phyloP scores from a whole-genome alignment of 2,797 vertebrate genomes.

The Acipenser transmontanus region DNA sequence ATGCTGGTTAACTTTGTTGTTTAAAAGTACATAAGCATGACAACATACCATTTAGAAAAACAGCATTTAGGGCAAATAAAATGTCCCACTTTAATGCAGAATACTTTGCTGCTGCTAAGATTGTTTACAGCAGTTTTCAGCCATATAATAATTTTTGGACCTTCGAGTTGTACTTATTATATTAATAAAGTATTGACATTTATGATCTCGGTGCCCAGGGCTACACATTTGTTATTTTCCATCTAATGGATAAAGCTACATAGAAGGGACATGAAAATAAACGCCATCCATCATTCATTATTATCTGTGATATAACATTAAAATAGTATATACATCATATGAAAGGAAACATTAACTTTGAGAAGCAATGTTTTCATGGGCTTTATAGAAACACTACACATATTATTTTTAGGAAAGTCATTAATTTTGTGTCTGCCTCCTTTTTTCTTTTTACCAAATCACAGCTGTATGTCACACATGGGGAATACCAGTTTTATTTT shows the following conservation, averaged over 20 bases:
- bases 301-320: slow-evolving; percentile 48
- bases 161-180: slow-evolving; percentile 27
- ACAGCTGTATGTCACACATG: not conserved
- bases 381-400: not conserved
- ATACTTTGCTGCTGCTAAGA: not conserved
- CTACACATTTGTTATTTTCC: slow-evolving; percentile 41
- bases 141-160: slow-evolving; percentile 18
- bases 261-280: slow-evolving; percentile 44
- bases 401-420: not conserved
- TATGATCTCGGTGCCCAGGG: slow-evolving; percentile 33
- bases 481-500: slow-evolving; percentile 1
- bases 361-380: slow-evolving; percentile 2
- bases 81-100: too few relatives aligned
- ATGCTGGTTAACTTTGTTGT: too few relatives aligned
- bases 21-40: too few relatives aligned
- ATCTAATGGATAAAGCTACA: slow-evolving; percentile 32
- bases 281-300: slow-evolving; percentile 48
- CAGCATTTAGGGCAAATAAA: too few relatives aligned
- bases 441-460: not conserved
- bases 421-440: slow-evolving; percentile 1
- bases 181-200: slow-evolving; percentile 39
- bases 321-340: slow-evolving; percentile 44
- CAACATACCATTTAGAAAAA: too few relatives aligned
- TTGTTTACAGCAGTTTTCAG: slow-evolving; percentile 2
- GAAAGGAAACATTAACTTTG: slow-evolving; percentile 19